These are phyloP conservation scores for Atractosteus spatula DNA, from an alignment of 2,113 vertebrate species.

Conservation along the genomic window DNA sequence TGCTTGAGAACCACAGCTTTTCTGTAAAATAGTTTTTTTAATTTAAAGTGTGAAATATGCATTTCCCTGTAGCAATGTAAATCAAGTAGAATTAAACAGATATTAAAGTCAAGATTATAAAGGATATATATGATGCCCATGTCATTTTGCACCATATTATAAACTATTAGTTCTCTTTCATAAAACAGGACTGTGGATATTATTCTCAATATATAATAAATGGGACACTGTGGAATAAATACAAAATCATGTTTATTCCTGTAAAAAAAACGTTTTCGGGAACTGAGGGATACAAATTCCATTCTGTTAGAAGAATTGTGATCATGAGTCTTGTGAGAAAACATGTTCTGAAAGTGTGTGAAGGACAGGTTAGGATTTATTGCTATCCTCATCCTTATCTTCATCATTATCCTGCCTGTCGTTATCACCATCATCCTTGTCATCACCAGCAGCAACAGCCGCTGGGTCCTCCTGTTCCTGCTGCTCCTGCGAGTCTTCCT, in stretches of 20 bases:
- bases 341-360: not conserved
- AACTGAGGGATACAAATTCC: too few species aligned
- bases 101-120: too few species aligned
- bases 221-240: not conserved
- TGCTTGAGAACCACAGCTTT: not conserved
- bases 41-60: not conserved
- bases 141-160: not conserved
- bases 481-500: conserved; percentile 41
- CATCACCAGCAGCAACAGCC: conserved; percentile 24
- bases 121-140: not conserved
- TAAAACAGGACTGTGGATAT: not conserved
- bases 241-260: not conserved
- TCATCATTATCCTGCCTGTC: conserved; percentile 15
- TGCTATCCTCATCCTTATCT: not conserved
- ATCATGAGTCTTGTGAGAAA: not conserved
- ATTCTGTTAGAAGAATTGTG: not conserved
- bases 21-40: not conserved
- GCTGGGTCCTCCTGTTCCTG: conserved; percentile 7
- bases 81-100: too few species aligned
- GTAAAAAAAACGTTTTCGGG: not conserved
- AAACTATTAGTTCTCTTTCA: not conserved
- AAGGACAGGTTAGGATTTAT: not conserved
- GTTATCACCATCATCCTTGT: conserved; percentile 26
- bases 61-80: not conserved
- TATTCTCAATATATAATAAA: not conserved